phyloP scores from a whole-genome alignment of 2,888 invertebrate genomes.

The Eueremaeus valkanovi region DNA sequence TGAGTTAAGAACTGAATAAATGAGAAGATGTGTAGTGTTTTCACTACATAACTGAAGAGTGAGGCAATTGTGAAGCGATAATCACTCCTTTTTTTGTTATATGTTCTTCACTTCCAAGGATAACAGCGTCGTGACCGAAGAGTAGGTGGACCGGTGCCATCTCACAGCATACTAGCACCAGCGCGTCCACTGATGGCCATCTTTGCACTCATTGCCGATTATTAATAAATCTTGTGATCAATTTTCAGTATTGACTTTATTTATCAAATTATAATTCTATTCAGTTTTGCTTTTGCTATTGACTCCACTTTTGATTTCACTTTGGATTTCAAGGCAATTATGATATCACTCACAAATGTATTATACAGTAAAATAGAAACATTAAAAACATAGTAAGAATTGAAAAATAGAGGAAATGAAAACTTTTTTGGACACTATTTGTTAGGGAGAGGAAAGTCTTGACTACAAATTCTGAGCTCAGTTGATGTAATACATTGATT shows the following conservation, averaged over 20 bases:
- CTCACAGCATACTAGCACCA: neutral
- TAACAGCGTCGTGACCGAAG: conserved; percentile 22
- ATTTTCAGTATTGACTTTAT: conserved; percentile 7
- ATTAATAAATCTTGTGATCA: neutral
- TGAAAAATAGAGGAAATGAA: conserved; percentile 11
- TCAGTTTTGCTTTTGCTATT: neutral
- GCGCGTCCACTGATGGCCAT: neutral
- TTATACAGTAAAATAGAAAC: neutral
- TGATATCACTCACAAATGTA: neutral
- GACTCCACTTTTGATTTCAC: neutral
- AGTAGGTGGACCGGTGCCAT: conserved; percentile 8
- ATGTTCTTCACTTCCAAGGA: conserved; percentile 16
- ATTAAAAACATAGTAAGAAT: too few relatives aligned
- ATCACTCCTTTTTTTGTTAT: neutral
- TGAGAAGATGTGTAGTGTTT: neutral
- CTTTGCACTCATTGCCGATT: neutral
- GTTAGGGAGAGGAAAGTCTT: neutral
- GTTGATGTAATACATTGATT: neutral
- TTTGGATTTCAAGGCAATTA: neutral
- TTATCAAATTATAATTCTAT: neutral
- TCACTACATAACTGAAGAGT: neutral
- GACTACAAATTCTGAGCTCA: neutral
- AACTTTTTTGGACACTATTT: neutral
- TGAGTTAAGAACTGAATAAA: neutral
- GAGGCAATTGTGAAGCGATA: too few relatives aligned